phyloP scores from a whole-genome alignment of 2,797 vertebrate genomes.

The Dipus sagitta region DNA sequence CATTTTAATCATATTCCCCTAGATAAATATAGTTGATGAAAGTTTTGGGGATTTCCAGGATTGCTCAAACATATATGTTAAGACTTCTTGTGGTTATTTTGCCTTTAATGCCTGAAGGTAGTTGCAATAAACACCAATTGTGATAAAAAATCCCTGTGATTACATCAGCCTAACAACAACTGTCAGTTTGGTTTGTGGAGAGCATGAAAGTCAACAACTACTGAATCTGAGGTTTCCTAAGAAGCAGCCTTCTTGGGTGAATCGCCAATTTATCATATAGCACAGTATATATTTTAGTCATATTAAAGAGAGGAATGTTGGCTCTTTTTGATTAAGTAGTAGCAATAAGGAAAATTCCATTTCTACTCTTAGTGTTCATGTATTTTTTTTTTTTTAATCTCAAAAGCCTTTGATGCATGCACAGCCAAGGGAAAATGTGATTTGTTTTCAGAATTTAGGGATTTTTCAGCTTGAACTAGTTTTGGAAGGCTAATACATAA shows the following conservation, averaged over 20 bases:
- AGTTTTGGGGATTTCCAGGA: conserved; percentile 26
- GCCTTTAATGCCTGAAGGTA: not conserved
- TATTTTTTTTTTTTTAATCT: not conserved
- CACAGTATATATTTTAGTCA: not conserved
- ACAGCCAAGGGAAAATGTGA: not conserved
- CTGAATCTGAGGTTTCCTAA: not conserved
- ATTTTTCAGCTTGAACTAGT: conserved; percentile 60
- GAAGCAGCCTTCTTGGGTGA: not conserved
- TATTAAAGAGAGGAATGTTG: not conserved
- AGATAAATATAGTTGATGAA: conserved; percentile 48
- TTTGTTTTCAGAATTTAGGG: conserved; percentile 17
- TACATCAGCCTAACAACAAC: not conserved
- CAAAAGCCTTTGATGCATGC: not conserved
- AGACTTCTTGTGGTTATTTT: conserved; percentile 10
- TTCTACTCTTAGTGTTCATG: not conserved
- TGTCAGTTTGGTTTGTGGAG: not conserved
- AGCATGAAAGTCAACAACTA: conserved; percentile 4
- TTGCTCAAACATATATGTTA: not conserved
- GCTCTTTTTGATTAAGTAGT: conserved; percentile 3
- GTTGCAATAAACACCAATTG: not conserved
- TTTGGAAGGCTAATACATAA: conserved; percentile 38
- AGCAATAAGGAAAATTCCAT: not conserved
- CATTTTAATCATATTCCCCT: conserved; percentile 3
- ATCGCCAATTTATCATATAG: conserved; percentile 3
- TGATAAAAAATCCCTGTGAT: not conserved